Conservation (phyloP, 2,797 vertebrate species). For the Gobionotothen gibberifrons region DNA sequence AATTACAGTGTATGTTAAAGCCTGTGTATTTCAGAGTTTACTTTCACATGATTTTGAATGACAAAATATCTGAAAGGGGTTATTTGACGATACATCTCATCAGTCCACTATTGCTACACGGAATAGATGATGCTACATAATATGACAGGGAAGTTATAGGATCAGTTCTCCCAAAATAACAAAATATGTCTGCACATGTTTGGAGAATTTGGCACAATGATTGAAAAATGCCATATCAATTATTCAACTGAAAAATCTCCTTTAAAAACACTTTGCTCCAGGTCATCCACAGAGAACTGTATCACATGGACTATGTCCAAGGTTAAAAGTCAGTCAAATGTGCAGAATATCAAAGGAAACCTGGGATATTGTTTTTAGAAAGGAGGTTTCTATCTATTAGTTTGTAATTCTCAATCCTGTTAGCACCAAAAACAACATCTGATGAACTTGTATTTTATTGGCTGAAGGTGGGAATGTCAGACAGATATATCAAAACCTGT, state of each 20-base stretch:
- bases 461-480: not conserved
- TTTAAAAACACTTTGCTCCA: too few species aligned
- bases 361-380: not conserved
- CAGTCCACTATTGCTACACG: not conserved
- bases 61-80: not conserved
- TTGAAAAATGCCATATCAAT: constrained; percentile 8
- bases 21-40: constrained; percentile 1
- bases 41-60: not conserved
- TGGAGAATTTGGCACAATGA: not conserved
- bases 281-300: not conserved
- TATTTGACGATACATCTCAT: not conserved
- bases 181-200: constrained; percentile 8
- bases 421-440: not conserved
- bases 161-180: not conserved
- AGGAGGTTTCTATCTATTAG: not conserved
- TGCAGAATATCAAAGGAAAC: not conserved
- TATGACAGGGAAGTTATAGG: not conserved
- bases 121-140: not conserved
- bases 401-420: not conserved
- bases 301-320: not conserved
- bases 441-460: not conserved
- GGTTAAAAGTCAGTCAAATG: not conserved
- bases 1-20: not conserved
- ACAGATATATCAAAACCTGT: not conserved
- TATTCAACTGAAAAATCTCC: not conserved